Evolutionary conservation across 2,888 invertebrate species (phyloP), one percentile per base, ranked within the genome.

Genomic region (Mayetiola destructor): DNA sequence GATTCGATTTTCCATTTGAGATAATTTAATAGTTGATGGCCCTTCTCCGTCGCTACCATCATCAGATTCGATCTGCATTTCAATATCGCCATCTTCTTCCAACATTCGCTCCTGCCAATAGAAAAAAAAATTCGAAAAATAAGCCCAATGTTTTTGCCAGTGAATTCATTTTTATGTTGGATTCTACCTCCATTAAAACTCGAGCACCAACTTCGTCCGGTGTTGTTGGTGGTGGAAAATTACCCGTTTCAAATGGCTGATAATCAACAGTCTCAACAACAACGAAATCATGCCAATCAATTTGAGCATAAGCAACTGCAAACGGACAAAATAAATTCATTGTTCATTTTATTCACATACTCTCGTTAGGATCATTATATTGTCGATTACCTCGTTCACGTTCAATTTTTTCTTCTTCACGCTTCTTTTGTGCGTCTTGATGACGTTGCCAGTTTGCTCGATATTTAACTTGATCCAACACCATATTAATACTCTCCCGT

Each of bases 261-360:
- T 97, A 99, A 72, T 99, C 99, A 0, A 99, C 97, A 0, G 97
- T 97, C 75, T 99, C 99, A 0, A 99, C 99, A 0, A 99, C 97
- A 1, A 99, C 97, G 72, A 99, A 99, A 72, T 99, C 97, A 69
- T 99, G 99, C 99, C 99, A 99, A 70, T 99, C 99, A 61, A 99
- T 96, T 66, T 93, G 93, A 0, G 96, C 95, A 69, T 99, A 99
- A 0, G 90, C 90, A 29, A 90, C 82, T 79, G 59, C 58, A 71
- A 68, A 32, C 36, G 6, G 8, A 8, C 39, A 23, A 18, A 55
- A 16, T 36, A 5, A 21, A 37, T 16, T 2, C n/a, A 36, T 18
- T 35, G 53, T 40, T 60, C 53, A 30, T n/a, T 23, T 52, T 23
- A 2, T 29, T 52, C 6, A 29, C 3, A 10, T n/a, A 6, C 6